phyloP scores from a whole-genome alignment of 2,113 vertebrate genomes.

The Haliaeetus leucogaster region DNA sequence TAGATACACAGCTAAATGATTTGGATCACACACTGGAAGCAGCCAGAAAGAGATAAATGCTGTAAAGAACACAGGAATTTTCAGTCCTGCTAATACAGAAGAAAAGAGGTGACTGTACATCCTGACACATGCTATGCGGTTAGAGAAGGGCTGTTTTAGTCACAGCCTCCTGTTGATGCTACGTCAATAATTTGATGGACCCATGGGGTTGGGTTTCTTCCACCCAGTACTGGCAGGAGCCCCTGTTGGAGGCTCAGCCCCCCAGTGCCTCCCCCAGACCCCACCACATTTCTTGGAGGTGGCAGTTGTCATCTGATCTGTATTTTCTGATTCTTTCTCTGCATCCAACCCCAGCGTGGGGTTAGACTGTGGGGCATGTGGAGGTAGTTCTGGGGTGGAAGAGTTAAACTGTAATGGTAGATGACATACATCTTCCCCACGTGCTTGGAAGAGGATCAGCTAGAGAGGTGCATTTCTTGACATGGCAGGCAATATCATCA shows the following conservation, averaged over 20 bases:
- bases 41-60: neutral
- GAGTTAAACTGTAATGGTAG: neutral
- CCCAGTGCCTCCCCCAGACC: fast-evolving
- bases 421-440: fast-evolving
- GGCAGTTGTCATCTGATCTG: neutral
- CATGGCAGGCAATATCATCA: fast-evolving
- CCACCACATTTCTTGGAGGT: neutral
- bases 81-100: neutral
- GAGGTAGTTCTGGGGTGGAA: neutral
- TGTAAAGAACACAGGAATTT: neutral
- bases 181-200: too few relatives aligned
- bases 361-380: fast-evolving
- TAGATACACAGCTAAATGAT: neutral
- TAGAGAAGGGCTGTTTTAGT: neutral
- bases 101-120: neutral
- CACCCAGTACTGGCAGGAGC: neutral
- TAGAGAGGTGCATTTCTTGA: fast-evolving
- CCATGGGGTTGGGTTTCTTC: neutral
- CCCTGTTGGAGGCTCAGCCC: neutral
- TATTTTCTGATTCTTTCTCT: neutral
- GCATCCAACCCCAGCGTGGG: fast-evolving
- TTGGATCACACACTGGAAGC: neutral
- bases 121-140: fast-evolving
- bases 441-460: fast-evolving
- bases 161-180: neutral